Percentiles rank a stretch among this genome's conserved stretches.
Conservation (phyloP, 2,888 invertebrate genomes). For the Catocala sponsa region DNA sequence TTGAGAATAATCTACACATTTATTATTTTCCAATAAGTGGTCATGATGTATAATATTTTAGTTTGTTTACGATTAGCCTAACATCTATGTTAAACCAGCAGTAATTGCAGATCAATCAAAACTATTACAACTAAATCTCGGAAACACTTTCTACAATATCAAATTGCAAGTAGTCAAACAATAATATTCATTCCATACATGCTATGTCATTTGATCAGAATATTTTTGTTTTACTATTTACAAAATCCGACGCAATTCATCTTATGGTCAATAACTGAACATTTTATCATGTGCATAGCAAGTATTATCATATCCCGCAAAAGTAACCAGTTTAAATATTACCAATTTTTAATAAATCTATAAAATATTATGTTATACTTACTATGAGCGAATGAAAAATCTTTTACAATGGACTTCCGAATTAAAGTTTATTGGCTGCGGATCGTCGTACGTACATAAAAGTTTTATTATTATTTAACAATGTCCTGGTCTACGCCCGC, state of each 20-base stretch:
- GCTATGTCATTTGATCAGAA: slow-evolving; percentile 11
- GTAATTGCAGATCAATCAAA: slow-evolving; percentile 43
- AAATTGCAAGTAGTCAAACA: slow-evolving; percentile 36
- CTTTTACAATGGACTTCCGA: slow-evolving; percentile 47
- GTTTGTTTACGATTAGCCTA: slow-evolving; percentile 39
- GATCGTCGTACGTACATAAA: slow-evolving; percentile 63
- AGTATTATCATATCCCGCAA: slow-evolving; percentile 31
- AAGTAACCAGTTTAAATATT: slow-evolving; percentile 41
- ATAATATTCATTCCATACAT: slow-evolving; percentile 23
- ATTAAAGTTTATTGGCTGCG: slow-evolving; percentile 58
- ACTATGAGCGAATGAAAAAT: slow-evolving; percentile 49
- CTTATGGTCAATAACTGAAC: slow-evolving; percentile 40
- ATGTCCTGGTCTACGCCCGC: slow-evolving; percentile 60
- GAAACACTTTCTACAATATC: slow-evolving; percentile 31
- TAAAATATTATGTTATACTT: slow-evolving; percentile 40
- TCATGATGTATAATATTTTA: slow-evolving; percentile 12
- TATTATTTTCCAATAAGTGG: background rate
- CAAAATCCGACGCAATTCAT: slow-evolving; percentile 16
- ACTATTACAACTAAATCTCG: slow-evolving; percentile 48
- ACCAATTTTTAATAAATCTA: slow-evolving; percentile 33
- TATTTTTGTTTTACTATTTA: slow-evolving; percentile 35
- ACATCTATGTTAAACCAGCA: slow-evolving; percentile 29
- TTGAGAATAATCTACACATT: too few species aligned
- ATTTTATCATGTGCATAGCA: slow-evolving; percentile 33
- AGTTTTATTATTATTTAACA: slow-evolving; percentile 62